Evolutionary conservation across 2,797 vertebrate genomes (phyloP).

Genomic region (Brachymystax lenok): DNA sequence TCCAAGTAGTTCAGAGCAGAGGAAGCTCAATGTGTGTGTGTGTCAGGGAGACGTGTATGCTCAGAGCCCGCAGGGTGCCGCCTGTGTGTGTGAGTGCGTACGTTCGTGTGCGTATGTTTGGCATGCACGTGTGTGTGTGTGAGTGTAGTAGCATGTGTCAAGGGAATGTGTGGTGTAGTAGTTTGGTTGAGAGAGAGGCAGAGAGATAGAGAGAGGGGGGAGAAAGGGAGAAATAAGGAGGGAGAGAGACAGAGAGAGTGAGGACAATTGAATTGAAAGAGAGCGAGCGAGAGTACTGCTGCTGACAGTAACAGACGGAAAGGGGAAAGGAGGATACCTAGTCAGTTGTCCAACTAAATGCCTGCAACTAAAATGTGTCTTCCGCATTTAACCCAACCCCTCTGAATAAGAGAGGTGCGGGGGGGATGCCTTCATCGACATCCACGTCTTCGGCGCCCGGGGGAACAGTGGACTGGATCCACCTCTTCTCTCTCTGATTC

Average conservation of each 20-base stretch:
- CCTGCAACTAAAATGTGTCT: too few species aligned
- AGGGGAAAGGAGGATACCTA: too few species aligned
- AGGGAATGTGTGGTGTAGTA: constrained; percentile 31
- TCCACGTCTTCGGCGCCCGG: too few species aligned
- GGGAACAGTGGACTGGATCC: background rate
- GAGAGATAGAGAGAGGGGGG: background rate
- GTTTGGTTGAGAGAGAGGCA: background rate
- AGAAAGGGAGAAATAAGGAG: background rate
- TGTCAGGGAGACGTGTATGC: background rate
- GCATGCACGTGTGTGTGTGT: constrained; percentile 16
- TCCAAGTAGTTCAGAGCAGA: background rate
- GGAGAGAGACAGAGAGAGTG: constrained; percentile 25
- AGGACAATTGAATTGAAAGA: constrained; percentile 55
- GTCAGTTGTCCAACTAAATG: too few species aligned
- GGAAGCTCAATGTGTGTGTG: background rate
- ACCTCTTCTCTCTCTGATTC: constrained; percentile 5
- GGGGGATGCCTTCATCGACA: too few species aligned
- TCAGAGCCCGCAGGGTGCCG: constrained; percentile 6
- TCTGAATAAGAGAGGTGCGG: too few species aligned
- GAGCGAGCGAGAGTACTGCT: constrained; percentile 14
- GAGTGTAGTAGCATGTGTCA: constrained; percentile 17
- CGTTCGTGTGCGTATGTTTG: constrained; percentile 16
- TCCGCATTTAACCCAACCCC: too few species aligned
- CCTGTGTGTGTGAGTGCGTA: constrained; percentile 19
- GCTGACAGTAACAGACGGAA: background rate